Base-by-base conservation (phyloP, 2,888 invertebrate species). In the Meloe dianella region DNA sequence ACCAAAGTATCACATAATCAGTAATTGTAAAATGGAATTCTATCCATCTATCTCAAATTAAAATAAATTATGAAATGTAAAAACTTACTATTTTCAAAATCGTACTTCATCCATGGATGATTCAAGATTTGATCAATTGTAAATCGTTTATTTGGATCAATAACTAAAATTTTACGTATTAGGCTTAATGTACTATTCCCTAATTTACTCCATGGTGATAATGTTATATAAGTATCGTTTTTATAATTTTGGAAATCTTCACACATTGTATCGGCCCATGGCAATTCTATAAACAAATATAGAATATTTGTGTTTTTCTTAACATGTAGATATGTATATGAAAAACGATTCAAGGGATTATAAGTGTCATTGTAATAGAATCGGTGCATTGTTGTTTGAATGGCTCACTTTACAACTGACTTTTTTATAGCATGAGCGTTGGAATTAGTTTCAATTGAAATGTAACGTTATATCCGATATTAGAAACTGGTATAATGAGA, bases 221-320 rank as follows among this genome's bases (percentile, higher is more conserved):
- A 84, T 51, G 87, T 86, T 74, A 89, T 87, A 82, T 91, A 91
- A 70, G 85, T 85, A 74, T 90, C 89, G 38, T 88, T 88, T 77
- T 88, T 89, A 93, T 94, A 97, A 68, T 88, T 87, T 58, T 85
- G 83, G 84, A 89, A 97, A 78, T 95, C 94, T 68, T 83, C 79
- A 80, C 92, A 80, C 66, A 87, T 85, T 7, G 98, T 93, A 80
- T 93, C 91, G 85, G 96, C 94, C 98, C 98, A 98, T 57, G 98
- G 97, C 77, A 98, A 84, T 85, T 98, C 97, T 96, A 85, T 61
- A 70, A 67, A 35, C 14, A 6, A 38, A n/a, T 14, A 14, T n/a
- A n/a, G n/a, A n/a, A n/a, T n/a, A n/a, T n/a, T n/a, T n/a, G n/a
- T n/a, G n/a, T n/a, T n/a, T n/a, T n/a, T n/a, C n/a, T n/a, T n/a